Evolutionary conservation across 2,113 vertebrate genomes (phyloP).

Genomic region (Seriola dumerili): DNA sequence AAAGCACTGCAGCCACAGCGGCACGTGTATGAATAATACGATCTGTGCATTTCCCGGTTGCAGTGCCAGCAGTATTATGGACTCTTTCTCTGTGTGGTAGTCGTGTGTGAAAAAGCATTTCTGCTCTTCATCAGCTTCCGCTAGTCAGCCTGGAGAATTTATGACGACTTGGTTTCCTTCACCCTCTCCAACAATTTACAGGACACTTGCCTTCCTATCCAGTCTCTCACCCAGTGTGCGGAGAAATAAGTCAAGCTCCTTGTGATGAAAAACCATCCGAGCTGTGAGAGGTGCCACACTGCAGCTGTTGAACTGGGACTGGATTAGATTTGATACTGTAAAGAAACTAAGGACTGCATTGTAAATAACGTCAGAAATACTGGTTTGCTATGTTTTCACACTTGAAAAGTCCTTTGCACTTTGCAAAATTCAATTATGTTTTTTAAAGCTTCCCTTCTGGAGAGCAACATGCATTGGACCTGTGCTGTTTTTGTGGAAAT

Average conservation of each 20-base stretch:
- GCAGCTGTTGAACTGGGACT: background rate
- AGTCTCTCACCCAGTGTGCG: constrained; percentile 15
- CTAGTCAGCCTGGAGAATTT: constrained; percentile 23
- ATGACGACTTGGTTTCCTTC: constrained; percentile 27
- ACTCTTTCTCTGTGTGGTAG: background rate
- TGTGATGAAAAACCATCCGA: constrained; percentile 13
- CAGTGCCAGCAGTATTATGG: background rate
- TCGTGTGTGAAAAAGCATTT: constrained; percentile 23
- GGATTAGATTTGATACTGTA: background rate
- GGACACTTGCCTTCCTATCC: constrained; percentile 24
- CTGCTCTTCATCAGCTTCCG: constrained; percentile 5
- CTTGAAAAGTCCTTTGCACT: background rate
- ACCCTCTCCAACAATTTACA: constrained; percentile 48
- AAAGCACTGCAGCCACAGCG: background rate
- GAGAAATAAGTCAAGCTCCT: constrained; percentile 34
- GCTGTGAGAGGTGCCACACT: background rate
- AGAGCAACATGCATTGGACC: background rate
- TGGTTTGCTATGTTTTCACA: background rate
- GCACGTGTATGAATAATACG: background rate
- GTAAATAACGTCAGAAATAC: background rate
- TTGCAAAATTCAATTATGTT: background rate
- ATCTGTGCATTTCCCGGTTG: background rate
- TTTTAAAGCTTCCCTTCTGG: background rate
- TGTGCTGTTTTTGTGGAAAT: background rate
- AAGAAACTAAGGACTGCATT: background rate